Conservation (phyloP, 2,113 vertebrate genomes). For the Erythrolamprus reginae region DNA sequence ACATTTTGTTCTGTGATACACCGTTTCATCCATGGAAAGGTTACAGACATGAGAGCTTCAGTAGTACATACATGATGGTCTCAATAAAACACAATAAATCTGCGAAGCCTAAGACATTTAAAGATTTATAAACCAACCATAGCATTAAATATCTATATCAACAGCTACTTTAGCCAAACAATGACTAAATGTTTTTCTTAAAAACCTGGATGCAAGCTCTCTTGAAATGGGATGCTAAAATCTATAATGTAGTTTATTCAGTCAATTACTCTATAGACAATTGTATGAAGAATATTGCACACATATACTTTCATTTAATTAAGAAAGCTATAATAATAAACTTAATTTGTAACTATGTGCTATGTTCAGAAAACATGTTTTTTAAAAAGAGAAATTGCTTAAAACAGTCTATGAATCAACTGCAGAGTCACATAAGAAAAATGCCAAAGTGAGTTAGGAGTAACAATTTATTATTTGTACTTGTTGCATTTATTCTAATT, state of each 20-base stretch:
- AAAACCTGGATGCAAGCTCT: background rate
- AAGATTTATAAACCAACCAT: background rate
- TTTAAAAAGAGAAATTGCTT: slow-evolving; percentile 1
- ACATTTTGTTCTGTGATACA: background rate
- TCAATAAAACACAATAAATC: background rate
- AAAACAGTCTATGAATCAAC: slow-evolving; percentile 21
- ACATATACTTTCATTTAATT: slow-evolving; percentile 62
- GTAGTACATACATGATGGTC: background rate
- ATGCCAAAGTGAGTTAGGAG: background rate
- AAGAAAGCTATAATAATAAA: slow-evolving; percentile 46
- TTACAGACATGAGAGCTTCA: background rate
- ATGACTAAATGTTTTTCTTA: background rate
- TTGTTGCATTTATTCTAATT: background rate
- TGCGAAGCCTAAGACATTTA: background rate
- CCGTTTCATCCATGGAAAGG: background rate
- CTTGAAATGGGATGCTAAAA: slow-evolving; percentile 24
- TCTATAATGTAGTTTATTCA: slow-evolving; percentile 38
- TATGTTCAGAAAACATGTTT: background rate
- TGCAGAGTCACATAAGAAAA: background rate
- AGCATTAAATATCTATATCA: background rate
- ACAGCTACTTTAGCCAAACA: background rate
- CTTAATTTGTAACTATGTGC: slow-evolving; percentile 38
- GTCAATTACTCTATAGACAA: slow-evolving; percentile 42
- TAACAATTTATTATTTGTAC: slow-evolving; percentile 23
- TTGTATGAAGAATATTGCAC: slow-evolving; percentile 47